Evolutionary conservation across 2,888 invertebrate genomes (phyloP).

Genomic region (Cryptocheilus praepositus): DNA sequence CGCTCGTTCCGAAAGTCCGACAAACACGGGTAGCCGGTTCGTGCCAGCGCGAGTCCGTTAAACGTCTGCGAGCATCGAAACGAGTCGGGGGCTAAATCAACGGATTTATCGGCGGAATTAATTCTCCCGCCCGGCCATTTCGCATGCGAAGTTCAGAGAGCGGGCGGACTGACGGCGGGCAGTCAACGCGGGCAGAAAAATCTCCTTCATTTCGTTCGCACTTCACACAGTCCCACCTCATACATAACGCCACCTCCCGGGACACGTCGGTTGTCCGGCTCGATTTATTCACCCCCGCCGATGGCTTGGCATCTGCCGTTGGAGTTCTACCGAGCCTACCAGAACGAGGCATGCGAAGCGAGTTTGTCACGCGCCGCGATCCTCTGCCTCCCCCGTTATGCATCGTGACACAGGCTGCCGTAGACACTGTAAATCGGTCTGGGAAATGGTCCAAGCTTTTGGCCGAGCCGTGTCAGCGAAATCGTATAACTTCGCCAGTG

Average conservation of each 20-base stretch:
- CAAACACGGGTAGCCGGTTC: too few relatives aligned
- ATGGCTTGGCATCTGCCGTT: slow-evolving; percentile 33
- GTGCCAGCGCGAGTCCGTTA: too few relatives aligned
- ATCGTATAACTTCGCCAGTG: slow-evolving; percentile 57
- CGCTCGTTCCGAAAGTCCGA: too few relatives aligned
- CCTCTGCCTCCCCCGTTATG: slow-evolving; percentile 1
- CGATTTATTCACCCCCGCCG: slow-evolving; percentile 47
- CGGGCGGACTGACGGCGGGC: too few relatives aligned
- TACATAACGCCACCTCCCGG: too few relatives aligned
- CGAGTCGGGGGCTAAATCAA: too few relatives aligned
- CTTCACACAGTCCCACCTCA: slow-evolving; percentile 2
- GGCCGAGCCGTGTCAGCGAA: slow-evolving; percentile 61
- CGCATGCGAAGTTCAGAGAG: too few relatives aligned
- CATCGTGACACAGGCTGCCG: slow-evolving; percentile 15
- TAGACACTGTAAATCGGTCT: slow-evolving; percentile 63
- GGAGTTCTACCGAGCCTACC: slow-evolving; percentile 23
- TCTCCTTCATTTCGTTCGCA: slow-evolving; percentile 1
- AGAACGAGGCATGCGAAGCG: slow-evolving; percentile 35
- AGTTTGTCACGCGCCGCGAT: slow-evolving; percentile 52
- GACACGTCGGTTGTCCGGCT: not conserved
- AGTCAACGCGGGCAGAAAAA: too few relatives aligned
- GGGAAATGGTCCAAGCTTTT: slow-evolving; percentile 66
- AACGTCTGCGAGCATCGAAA: too few relatives aligned
- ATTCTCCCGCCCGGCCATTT: too few relatives aligned
- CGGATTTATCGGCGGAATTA: too few relatives aligned